Evolutionary conservation across 2,797 vertebrate genomes (phyloP).

Genomic region (Merluccius polli): DNA sequence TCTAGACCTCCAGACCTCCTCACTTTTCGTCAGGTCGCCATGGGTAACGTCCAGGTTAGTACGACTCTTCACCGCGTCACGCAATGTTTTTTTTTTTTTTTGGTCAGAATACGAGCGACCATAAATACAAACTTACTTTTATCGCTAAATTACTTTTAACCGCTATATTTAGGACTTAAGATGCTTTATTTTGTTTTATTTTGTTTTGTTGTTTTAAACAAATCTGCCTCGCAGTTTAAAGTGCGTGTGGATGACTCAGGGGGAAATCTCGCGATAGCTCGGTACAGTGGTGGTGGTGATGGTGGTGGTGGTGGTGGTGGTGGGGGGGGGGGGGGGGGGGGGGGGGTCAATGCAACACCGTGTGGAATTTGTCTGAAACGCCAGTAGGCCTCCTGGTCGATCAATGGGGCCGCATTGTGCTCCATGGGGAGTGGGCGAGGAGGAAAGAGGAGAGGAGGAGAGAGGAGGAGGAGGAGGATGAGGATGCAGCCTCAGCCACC

Average conservation of each 20-base stretch:
- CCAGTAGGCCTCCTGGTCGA: slow-evolving; percentile 13
- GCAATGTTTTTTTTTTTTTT: neutral
- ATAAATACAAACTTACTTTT: neutral
- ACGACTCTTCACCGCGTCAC: neutral
- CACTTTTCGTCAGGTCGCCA: slow-evolving; percentile 27
- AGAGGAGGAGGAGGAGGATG: no score
- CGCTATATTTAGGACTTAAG: no score
- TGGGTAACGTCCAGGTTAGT: slow-evolving; percentile 76
- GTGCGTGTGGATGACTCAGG: no score
- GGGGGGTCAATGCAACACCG: neutral
- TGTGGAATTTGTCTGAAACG: slow-evolving; percentile 31
- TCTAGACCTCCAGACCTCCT: neutral
- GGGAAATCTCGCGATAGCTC: no score
- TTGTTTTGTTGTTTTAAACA: no score
- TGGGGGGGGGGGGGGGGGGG: no score
- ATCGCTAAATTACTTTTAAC: no score
- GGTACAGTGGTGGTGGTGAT: no score
- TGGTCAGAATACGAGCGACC: neutral
- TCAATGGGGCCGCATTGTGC: slow-evolving; percentile 65
- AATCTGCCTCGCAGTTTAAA: no score
- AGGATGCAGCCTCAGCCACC: neutral
- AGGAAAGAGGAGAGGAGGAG: slow-evolving; percentile 16
- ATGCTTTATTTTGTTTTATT: no score
- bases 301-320: no score
- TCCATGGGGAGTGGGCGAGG: slow-evolving; percentile 45